Conservation (phyloP, 1,140 invertebrate species). For the Neodiprion lecontei region DNA sequence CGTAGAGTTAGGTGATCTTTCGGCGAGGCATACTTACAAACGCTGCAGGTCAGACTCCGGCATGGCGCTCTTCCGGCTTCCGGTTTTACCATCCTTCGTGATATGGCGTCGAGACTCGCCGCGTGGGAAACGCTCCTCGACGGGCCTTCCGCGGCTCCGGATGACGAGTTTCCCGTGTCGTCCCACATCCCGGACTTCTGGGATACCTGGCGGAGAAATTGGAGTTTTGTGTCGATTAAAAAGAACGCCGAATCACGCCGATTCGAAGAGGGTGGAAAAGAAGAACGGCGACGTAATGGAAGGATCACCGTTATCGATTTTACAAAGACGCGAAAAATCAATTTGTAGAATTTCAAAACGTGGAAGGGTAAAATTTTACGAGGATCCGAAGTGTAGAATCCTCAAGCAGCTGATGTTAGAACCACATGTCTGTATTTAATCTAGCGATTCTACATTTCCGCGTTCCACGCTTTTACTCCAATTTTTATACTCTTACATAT, state of each 20-base stretch:
- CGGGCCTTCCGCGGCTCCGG: slow-evolving; percentile 48
- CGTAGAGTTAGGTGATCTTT: not conserved
- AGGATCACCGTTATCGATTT: not conserved
- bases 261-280: not conserved
- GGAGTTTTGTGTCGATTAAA: not conserved
- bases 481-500: no score
- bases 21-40: slow-evolving; percentile 60
- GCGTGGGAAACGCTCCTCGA: slow-evolving; percentile 62
- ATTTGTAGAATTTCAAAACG: no score
- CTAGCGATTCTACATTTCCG: no score
- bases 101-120: slow-evolving; percentile 66
- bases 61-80: slow-evolving; percentile 51
- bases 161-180: slow-evolving; percentile 45
- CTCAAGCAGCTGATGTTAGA: no score
- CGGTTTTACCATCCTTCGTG: slow-evolving; percentile 58
- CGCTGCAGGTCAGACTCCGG: slow-evolving; percentile 65
- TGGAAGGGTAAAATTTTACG: no score
- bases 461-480: no score
- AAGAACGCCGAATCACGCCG: not conserved
- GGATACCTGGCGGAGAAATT: slow-evolving; percentile 43
- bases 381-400: no score
- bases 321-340: no score
- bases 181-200: slow-evolving; percentile 58
- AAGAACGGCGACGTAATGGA: slow-evolving; percentile 8
- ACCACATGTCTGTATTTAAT: no score